phyloP scores from a whole-genome alignment of 2,113 vertebrate species.

The Solea solea region DNA sequence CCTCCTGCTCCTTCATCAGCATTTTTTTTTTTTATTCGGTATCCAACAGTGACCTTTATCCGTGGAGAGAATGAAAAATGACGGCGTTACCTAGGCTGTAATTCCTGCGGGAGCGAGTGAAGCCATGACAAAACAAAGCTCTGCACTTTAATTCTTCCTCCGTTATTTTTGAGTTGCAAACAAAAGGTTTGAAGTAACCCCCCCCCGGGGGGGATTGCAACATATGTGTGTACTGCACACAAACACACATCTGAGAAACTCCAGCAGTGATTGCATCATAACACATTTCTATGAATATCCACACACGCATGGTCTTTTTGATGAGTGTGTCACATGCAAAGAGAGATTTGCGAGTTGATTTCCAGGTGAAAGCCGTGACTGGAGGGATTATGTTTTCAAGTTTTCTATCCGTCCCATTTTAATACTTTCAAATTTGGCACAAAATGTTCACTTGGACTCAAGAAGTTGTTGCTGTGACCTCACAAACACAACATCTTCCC shows the following conservation, averaged over 20 bases:
- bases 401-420: too few relatives aligned
- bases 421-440: too few relatives aligned
- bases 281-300: constrained; percentile 12
- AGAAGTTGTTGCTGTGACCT: too few relatives aligned
- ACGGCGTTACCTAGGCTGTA: neutral
- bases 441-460: too few relatives aligned
- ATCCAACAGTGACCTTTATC: constrained; percentile 6
- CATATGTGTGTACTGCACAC: neutral
- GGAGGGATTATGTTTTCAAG: neutral
- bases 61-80: constrained; percentile 12
- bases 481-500: too few relatives aligned
- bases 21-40: neutral
- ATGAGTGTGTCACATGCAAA: neutral
- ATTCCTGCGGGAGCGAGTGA: constrained; percentile 10
- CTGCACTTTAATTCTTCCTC: constrained; percentile 17
- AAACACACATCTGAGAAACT: neutral
- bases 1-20: constrained; percentile 2
- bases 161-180: constrained; percentile 22
- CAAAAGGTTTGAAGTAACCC: constrained; percentile 18
- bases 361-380: neutral
- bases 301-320: neutral
- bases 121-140: constrained; percentile 22
- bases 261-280: constrained; percentile 19
- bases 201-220: neutral
- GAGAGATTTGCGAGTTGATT: too few relatives aligned